Base-by-base conservation (phyloP, 2,113 vertebrate species). In the Colistium nudipinnis region DNA sequence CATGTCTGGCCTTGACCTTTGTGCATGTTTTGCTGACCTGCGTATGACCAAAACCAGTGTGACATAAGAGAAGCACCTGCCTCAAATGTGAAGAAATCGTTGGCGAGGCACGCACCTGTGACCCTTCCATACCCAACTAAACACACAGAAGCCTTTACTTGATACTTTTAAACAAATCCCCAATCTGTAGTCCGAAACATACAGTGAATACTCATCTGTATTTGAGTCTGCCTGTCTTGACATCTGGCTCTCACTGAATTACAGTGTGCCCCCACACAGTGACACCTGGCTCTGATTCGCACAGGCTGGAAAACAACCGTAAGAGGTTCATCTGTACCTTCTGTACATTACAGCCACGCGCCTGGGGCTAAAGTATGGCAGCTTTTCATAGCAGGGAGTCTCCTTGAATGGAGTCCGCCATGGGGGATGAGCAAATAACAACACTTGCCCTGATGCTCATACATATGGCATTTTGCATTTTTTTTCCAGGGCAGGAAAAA, bases 391-490 rank as follows among this genome's bases (percentile, higher is more conserved):
- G 69, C 71, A 68, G 62, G 69, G 70, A 63, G 62, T 14, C 35
- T 72, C 57, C 52, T 54, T 22, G 44, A 77, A 74, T 59, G 43
- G 68, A 70, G 71, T 43, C 56, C 78, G 31, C 78, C 53, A 68
- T 39, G 33, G 77, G 76, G 66, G 68, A 73, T 66, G 35, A 65
- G 72, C 62, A 81, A 86, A 87, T 64, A 79, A 61, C 65, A 10
- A 74, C 72, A 76, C 77, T 87, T 80, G 78, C 54, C 66, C 73
- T 81, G 73, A 91, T 82, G 68, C 70, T 80, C 63, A 56, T 86
- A 81, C 78, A 83, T 80, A 79, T 62, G 80, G 66, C 66, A 47
- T 59, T 72, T 12, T 60, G 43, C n/a, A 20, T 47, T 44, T 33
- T 54, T 72, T 59, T 44, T 47, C 30, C 25, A 19, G 43, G 52